These are phyloP conservation scores for Tineola bisselliella DNA, from an alignment of 2,888 invertebrate species.

Conservation along the genomic window DNA sequence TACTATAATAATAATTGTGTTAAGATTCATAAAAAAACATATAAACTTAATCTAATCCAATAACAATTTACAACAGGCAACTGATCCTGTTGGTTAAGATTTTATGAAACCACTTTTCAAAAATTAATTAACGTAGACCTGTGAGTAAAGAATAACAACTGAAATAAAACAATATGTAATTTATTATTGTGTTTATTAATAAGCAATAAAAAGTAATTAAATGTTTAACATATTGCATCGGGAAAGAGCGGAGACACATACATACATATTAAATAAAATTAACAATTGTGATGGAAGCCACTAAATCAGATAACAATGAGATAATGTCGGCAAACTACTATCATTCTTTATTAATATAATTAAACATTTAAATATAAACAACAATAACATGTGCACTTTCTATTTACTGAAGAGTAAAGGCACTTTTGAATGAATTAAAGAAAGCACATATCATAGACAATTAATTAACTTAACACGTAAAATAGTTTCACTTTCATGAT, in stretches of 20 bases:
- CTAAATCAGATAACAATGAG: conserved; percentile 23
- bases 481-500: conserved; percentile 15
- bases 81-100: too few relatives aligned
- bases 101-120: too few relatives aligned
- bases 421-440: conserved; percentile 32
- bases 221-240: conserved; percentile 41
- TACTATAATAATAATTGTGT: too few relatives aligned
- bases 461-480: background rate
- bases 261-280: conserved; percentile 30
- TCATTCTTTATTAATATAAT: conserved; percentile 17
- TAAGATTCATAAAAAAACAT: too few relatives aligned
- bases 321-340: conserved; percentile 30
- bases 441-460: background rate
- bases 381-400: conserved; percentile 25
- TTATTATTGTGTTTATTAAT: conserved; percentile 27
- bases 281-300: conserved; percentile 40
- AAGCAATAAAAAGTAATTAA: conserved; percentile 66
- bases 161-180: conserved; percentile 7
- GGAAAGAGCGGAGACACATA: conserved; percentile 37
- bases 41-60: too few relatives aligned
- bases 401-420: conserved; percentile 44
- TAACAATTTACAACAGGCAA: too few relatives aligned
- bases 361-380: conserved; percentile 15
- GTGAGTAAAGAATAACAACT: conserved; percentile 20
- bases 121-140: too few relatives aligned